Evolutionary conservation across 1,140 invertebrate genomes (phyloP).

Genomic region (Lasioglossum albipes): DNA sequence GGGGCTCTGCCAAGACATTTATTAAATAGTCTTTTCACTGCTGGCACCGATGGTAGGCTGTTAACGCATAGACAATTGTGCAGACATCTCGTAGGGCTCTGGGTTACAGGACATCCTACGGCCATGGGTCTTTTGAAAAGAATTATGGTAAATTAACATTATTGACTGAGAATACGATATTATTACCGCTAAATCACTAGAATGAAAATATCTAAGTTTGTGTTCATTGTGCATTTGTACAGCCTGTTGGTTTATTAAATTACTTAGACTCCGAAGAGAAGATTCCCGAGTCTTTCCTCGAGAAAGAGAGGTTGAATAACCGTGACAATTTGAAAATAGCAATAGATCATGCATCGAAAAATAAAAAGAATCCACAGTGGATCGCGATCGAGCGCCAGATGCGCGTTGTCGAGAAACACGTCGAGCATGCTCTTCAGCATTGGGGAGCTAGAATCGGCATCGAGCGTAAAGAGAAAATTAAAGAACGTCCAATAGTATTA

Average conservation of each 20-base stretch:
- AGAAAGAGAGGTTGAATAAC: slow-evolving; percentile 89
- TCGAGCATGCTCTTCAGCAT: slow-evolving; percentile 91
- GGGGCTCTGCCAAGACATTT: slow-evolving; percentile 97
- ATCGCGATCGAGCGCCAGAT: slow-evolving; percentile 86
- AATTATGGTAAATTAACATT: slow-evolving; percentile 87
- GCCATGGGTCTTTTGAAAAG: slow-evolving; percentile 93
- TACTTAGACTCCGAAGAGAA: slow-evolving; percentile 94
- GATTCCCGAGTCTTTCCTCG: slow-evolving; percentile 87
- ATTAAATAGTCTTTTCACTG: slow-evolving; percentile 93
- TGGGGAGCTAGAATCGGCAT: slow-evolving; percentile 91
- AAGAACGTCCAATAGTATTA: slow-evolving; percentile 91
- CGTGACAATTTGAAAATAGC: slow-evolving; percentile 98
- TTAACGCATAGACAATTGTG: slow-evolving; percentile 95
- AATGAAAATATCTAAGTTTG: slow-evolving; percentile 34
- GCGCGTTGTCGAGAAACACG: slow-evolving; percentile 89
- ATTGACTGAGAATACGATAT: slow-evolving; percentile 28
- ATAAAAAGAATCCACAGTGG: slow-evolving; percentile 85
- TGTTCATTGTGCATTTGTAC: slow-evolving; percentile 63
- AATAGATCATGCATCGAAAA: slow-evolving; percentile 87
- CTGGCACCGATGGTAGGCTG: slow-evolving; percentile 87
- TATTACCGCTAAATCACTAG: slow-evolving; percentile 19
- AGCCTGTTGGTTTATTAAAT: slow-evolving; percentile 93
- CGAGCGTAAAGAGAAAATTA: slow-evolving; percentile 84
- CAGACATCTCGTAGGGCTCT: slow-evolving; percentile 97
- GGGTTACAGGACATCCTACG: slow-evolving; percentile 96